These are phyloP conservation scores for Drosophila falleni DNA, from an alignment of 2,888 invertebrate species.

Conservation along the genomic window DNA sequence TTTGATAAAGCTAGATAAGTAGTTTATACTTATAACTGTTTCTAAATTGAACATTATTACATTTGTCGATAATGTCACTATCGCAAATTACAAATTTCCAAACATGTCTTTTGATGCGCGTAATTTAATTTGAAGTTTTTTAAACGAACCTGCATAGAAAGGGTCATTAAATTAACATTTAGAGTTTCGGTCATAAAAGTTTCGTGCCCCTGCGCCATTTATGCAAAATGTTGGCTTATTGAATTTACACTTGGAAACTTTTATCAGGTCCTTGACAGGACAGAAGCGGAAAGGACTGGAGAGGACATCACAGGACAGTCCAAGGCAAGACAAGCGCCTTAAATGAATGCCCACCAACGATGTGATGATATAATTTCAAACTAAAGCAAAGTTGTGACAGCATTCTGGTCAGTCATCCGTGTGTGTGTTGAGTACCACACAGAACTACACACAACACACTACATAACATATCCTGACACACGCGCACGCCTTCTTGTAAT, in stretches of 20 bases:
- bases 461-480: constrained; percentile 42
- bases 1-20: too few species aligned
- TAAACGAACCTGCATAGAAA: constrained; percentile 21
- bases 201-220: constrained; percentile 47
- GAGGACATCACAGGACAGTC: constrained; percentile 6
- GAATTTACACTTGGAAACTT: constrained; percentile 66
- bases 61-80: background rate
- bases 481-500: constrained; percentile 60
- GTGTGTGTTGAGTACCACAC: constrained; percentile 27
- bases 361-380: constrained; percentile 46
- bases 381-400: constrained; percentile 52
- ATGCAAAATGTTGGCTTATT: constrained; percentile 71
- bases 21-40: too few species aligned
- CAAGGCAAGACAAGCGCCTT: constrained; percentile 42
- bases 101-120: background rate
- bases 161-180: constrained; percentile 66
- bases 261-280: constrained; percentile 40
- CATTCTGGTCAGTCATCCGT: constrained; percentile 57
- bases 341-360: constrained; percentile 53
- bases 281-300: background rate
- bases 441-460: constrained; percentile 12
- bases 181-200: constrained; percentile 47
- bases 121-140: constrained; percentile 13
- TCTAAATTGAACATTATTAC: constrained; percentile 4
- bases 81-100: background rate